Evolutionary conservation across 2,888 invertebrate species (phyloP).

Genomic region (Cabera pusaria): DNA sequence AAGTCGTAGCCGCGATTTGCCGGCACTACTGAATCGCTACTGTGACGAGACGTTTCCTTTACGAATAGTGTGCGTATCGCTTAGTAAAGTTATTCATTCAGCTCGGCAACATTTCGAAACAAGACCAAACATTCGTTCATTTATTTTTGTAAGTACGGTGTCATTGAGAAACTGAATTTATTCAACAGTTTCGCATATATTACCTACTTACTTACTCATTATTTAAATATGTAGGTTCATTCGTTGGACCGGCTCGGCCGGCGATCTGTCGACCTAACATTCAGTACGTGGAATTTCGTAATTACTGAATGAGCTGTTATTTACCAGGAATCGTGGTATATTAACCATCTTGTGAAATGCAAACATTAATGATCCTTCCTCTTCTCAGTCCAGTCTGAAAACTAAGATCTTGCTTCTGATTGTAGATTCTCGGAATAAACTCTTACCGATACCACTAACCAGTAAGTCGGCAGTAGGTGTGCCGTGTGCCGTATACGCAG

Average conservation of each 20-base stretch:
- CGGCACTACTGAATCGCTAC: too few relatives aligned
- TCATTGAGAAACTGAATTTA: constrained; percentile 16
- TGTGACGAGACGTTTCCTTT: too few relatives aligned
- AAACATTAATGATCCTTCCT: constrained; percentile 22
- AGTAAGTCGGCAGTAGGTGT: too few relatives aligned
- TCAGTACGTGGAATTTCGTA: constrained; percentile 50
- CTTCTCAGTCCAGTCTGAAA: too few relatives aligned
- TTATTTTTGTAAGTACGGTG: constrained; percentile 6
- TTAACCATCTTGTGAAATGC: constrained; percentile 38
- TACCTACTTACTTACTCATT: constrained; percentile 12
- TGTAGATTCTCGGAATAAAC: too few relatives aligned
- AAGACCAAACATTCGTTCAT: constrained; percentile 9
- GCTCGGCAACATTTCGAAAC: constrained; percentile 9
- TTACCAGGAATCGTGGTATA: constrained; percentile 46
- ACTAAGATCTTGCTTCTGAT: too few relatives aligned
- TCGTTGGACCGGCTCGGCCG: constrained; percentile 3
- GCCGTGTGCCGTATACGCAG: too few relatives aligned
- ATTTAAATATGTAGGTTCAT: constrained; percentile 4
- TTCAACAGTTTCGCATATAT: constrained; percentile 13
- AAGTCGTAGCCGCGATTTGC: too few relatives aligned
- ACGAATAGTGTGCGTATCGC: background rate
- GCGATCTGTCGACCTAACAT: constrained; percentile 31
- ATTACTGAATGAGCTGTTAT: constrained; percentile 51
- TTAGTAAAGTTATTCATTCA: constrained; percentile 8
- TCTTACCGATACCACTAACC: too few relatives aligned